A percentile compares a stretch with the other conserved stretches of the same genome.
These are phyloP conservation scores for Picathartes gymnocephalus DNA, from an alignment of 2,113 vertebrate genomes.

Conservation along the genomic window DNA sequence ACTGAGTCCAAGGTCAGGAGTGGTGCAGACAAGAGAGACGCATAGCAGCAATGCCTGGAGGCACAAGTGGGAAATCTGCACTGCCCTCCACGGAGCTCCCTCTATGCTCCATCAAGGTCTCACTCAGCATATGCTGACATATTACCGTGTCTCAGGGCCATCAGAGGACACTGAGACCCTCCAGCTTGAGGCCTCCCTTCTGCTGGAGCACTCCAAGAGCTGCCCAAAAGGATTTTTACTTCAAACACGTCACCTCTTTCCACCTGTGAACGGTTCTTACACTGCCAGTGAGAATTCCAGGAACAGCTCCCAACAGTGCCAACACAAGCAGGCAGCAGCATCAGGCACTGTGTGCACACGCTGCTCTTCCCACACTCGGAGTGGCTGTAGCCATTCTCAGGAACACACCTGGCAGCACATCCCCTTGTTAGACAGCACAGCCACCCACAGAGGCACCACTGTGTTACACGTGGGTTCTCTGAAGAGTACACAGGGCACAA, in stretches of 20 bases:
- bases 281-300: not conserved
- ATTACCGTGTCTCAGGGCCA: rapidly evolving
- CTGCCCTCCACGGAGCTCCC: not conserved
- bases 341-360: rapidly evolving
- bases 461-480: not conserved
- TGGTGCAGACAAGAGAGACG: not conserved
- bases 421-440: not conserved
- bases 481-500: not conserved
- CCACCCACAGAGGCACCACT: not conserved
- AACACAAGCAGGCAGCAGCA: not conserved
- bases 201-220: not conserved
- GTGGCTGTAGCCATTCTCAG: not conserved
- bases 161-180: not conserved
- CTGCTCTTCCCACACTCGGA: rapidly evolving
- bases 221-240: not conserved
- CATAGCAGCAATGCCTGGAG: not conserved
- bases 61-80: not conserved
- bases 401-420: not conserved
- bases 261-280: not conserved
- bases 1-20: not conserved
- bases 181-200: not conserved
- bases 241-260: not conserved
- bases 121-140: not conserved
- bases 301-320: not conserved
- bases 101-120: not conserved